A percentile compares a stretch with the other conserved stretches of the same genome.
These are phyloP conservation scores for Trichoplusia ni DNA, from an alignment of 1,140 invertebrate genomes.

Conservation along the genomic window DNA sequence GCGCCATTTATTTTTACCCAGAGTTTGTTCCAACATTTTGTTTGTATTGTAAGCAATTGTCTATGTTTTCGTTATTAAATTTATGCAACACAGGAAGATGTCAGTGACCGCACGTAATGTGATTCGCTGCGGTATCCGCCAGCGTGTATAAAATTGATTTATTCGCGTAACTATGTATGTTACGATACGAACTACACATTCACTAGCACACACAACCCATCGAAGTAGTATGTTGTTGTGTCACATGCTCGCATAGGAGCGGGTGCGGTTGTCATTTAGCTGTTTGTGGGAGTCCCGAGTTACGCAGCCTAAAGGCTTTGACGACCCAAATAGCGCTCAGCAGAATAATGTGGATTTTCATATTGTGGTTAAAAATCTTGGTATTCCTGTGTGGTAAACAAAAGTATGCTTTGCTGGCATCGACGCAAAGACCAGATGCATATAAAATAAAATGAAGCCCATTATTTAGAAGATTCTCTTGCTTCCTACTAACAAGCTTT, in stretches of 20 bases:
- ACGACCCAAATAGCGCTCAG: no score
- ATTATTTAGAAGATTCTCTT: no score
- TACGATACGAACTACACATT: constrained; percentile 23
- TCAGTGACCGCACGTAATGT: constrained; percentile 67
- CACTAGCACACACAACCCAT: constrained; percentile 22
- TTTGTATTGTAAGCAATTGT: constrained; percentile 17
- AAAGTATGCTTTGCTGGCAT: no score
- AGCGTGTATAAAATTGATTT: constrained; percentile 67
- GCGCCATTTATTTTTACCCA: neutral
- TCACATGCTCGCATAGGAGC: neutral
- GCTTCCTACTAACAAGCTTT: no score
- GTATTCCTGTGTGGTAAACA: no score
- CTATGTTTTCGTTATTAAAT: constrained; percentile 44
- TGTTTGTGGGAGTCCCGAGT: no score
- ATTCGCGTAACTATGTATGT: constrained; percentile 44
- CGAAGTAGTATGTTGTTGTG: constrained; percentile 21
- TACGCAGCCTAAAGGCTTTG: no score
- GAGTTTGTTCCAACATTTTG: neutral
- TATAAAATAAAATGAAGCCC: no score
- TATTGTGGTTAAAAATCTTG: constrained; percentile 19
- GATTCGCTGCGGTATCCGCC: constrained; percentile 60
- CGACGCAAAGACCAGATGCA: no score
- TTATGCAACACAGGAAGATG: constrained; percentile 60
- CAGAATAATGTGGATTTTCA: no score
- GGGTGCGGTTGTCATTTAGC: no score